Base-by-base conservation (phyloP, 2,113 vertebrate species). In the Symphodus melops region DNA sequence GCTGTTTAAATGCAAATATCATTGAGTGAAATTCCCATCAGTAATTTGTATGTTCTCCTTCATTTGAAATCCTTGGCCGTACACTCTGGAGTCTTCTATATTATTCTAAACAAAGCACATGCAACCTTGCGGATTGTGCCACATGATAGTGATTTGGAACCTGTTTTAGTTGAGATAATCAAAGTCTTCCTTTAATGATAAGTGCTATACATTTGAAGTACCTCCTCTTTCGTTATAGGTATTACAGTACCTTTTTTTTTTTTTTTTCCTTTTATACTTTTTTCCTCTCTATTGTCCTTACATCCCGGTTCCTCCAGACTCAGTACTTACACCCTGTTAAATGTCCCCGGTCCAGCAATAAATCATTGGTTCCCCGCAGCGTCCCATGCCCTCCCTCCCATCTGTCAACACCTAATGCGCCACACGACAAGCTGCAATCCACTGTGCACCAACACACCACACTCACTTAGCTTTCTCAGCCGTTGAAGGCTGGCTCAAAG, bases 371-470 rank as follows among this genome's bases (percentile, higher is more conserved):
- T 90, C 72, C 88, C 84, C 72, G 77, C 78, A 63, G 89, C 68
- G 53, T 88, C 80, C 73, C 68, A 39, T 71, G 71, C 83, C 83
- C 79, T 90, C 88, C 75, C 76, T 89, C 84, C 91, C 90, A 93
- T 93, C 92, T 93, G 91, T 93, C 93, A 94, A 84, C 72, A 88
- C 79, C 89, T 91, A 91, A 91, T 84, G 79, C 64, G 61, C 76
- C 83, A 61, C 82, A 77, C 83, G 75, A 87, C 89, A 88, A 86
- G 80, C 88, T 75, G 78, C 85, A 78, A 86, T 90, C 82, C 81
- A 85, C 81, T 88, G 85, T 81, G 82, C 84, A 87, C 79, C 69
- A 81, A 65, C 70, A 79, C 74, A 83, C 67, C 73, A 70, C 73
- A 70, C 85, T 82, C 84, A 71, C 79, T 77, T 71, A 65, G 81